Percentiles rank a stretch among this genome's conserved stretches.
phyloP scores from a whole-genome alignment of 2,797 vertebrate genomes.

The Diplodus sargus region DNA sequence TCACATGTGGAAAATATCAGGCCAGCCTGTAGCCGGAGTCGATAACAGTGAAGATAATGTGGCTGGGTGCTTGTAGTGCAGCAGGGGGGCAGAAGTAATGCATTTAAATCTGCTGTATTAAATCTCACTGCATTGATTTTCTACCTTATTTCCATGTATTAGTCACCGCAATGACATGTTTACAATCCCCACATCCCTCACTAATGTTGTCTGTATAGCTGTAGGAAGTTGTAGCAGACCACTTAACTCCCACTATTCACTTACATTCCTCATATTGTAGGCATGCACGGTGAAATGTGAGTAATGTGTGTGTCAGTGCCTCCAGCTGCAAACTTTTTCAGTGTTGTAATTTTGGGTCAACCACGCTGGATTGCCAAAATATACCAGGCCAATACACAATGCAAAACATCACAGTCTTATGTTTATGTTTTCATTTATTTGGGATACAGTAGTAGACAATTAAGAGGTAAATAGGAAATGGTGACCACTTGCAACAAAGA shows the following conservation, averaged over 20 bases:
- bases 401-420: not conserved
- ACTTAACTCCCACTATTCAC: constrained; percentile 7
- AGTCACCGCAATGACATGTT: constrained; percentile 31
- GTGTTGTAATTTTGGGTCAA: no score
- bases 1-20: constrained; percentile 38
- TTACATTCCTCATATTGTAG: not conserved
- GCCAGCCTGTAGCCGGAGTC: constrained; percentile 33
- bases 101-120: constrained; percentile 57
- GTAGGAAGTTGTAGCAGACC: constrained; percentile 12
- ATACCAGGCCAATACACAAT: not conserved
- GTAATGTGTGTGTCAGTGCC: no score
- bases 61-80: constrained; percentile 20
- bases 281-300: not conserved
- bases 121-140: constrained; percentile 35
- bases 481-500: not conserved
- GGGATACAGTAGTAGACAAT: not conserved
- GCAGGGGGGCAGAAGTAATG: constrained; percentile 26
- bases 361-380: not conserved
- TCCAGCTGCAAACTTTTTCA: no score
- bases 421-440: not conserved
- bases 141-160: constrained; percentile 33
- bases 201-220: constrained; percentile 7
- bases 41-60: constrained; percentile 29
- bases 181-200: constrained; percentile 1
- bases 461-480: not conserved